Evolutionary conservation across 2,888 invertebrate species (phyloP).

Genomic region (Cheilosia pagana): DNA sequence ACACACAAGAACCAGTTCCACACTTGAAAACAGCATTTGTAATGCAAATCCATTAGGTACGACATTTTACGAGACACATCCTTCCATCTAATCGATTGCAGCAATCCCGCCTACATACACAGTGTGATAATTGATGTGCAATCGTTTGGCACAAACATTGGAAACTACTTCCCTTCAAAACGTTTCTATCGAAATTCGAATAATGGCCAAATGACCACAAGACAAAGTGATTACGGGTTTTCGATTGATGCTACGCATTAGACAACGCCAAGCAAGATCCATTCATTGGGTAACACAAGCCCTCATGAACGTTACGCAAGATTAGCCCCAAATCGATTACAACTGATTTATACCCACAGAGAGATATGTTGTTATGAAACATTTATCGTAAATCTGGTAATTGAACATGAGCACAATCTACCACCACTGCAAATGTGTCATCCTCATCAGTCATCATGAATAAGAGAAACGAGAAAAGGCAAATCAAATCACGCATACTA

Average conservation of each 20-base stretch:
- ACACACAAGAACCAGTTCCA: too few relatives aligned
- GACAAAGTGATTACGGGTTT: neutral
- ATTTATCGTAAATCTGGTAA: neutral
- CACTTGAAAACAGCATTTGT: too few relatives aligned
- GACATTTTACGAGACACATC: too few relatives aligned
- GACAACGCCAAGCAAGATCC: neutral
- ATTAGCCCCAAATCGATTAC: neutral
- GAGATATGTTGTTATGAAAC: neutral
- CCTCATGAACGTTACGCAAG: too few relatives aligned
- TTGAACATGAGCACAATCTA: neutral
- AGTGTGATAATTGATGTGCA: neutral
- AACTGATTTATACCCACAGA: neutral
- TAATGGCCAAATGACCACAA: neutral
- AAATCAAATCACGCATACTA: too few relatives aligned
- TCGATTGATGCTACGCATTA: neutral
- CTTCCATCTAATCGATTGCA: neutral
- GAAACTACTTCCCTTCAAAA: neutral
- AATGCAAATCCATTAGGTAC: too few relatives aligned
- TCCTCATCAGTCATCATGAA: too few relatives aligned
- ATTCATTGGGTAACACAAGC: neutral
- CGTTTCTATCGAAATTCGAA: neutral
- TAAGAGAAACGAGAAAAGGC: neutral
- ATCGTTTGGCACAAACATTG: neutral
- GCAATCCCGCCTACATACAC: neutral
- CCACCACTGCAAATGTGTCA: neutral